phyloP scores from a whole-genome alignment of 2,113 vertebrate genomes.

The Triplophysa dalaica region DNA sequence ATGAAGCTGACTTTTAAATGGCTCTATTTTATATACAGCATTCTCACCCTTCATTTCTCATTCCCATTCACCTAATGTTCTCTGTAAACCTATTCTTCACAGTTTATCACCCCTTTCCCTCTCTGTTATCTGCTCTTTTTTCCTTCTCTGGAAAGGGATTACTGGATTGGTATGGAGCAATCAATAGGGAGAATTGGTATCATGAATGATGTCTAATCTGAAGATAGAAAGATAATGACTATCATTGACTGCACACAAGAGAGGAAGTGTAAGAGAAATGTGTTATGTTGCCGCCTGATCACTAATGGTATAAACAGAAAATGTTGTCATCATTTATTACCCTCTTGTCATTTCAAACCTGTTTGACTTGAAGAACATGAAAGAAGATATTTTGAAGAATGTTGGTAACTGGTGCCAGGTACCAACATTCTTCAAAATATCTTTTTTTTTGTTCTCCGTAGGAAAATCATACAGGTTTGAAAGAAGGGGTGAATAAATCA shows the following conservation, averaged over 20 bases:
- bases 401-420: no score
- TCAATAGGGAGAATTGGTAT: conserved; percentile 28
- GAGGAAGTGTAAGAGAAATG: neutral
- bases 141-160: conserved; percentile 17
- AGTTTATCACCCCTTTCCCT: neutral
- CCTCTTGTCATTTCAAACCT: no score
- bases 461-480: no score
- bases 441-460: no score
- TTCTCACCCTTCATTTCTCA: neutral
- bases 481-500: no score
- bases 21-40: conserved; percentile 52
- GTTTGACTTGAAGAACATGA: no score
- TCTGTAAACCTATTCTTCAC: neutral
- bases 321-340: no score
- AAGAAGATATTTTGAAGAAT: no score
- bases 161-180: neutral
- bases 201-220: conserved; percentile 51
- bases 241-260: neutral
- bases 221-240: conserved; percentile 31
- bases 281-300: neutral
- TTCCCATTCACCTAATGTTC: neutral
- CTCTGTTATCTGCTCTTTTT: conserved; percentile 4
- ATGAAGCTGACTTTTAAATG: conserved; percentile 58
- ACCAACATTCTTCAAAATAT: no score
- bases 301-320: no score